phyloP scores from a whole-genome alignment of 2,113 vertebrate genomes.

The Strix aluco region DNA sequence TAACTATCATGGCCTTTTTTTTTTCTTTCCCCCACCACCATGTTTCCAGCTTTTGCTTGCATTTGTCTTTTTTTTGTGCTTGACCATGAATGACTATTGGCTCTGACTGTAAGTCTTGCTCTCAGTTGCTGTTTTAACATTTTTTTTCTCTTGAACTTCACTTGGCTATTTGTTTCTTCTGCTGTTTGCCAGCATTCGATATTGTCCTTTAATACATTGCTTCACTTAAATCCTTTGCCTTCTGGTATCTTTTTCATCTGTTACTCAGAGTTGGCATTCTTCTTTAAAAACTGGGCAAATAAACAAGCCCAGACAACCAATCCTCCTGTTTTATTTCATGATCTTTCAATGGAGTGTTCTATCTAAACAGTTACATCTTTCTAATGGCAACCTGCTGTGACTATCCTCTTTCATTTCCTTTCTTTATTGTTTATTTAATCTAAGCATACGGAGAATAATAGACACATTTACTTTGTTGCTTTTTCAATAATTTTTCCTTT shows the following conservation, averaged over 20 bases:
- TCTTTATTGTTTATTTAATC: slow-evolving; percentile 35
- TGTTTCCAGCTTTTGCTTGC: not conserved
- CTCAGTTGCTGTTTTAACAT: not conserved
- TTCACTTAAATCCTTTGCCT: not conserved
- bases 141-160: not conserved
- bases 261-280: not conserved
- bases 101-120: not conserved
- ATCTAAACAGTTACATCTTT: not conserved
- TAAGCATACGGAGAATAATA: not conserved
- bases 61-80: not conserved
- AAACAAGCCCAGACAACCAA: not conserved
- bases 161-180: not conserved
- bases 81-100: not conserved
- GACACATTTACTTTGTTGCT: not conserved
- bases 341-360: not conserved
- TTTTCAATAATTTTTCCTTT: not conserved
- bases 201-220: not conserved
- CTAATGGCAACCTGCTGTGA: not conserved
- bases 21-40: no score
- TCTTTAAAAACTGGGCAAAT: not conserved
- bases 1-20: not conserved
- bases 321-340: not conserved
- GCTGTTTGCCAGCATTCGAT: not conserved
- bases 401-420: slow-evolving; percentile 21
- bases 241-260: not conserved